Percentiles rank a stretch among this genome's conserved stretches.
Conservation (phyloP, 2,797 vertebrate genomes). For the Eupleurogrammus muticus region DNA sequence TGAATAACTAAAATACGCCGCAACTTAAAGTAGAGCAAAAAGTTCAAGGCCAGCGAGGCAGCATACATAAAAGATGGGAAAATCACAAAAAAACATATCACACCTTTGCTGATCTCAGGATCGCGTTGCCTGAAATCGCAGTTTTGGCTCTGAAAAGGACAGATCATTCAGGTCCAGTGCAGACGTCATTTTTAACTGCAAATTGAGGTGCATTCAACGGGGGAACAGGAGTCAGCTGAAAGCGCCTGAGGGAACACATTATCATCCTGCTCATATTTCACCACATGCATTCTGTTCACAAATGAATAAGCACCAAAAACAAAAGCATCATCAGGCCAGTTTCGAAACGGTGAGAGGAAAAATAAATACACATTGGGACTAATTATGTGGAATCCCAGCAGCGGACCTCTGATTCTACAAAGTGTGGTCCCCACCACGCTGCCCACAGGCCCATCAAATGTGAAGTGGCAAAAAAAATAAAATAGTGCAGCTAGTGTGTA, state of each 20-base stretch:
- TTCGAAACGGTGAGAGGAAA: slow-evolving; percentile 32
- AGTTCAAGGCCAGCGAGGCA: too few species aligned
- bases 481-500: too few species aligned
- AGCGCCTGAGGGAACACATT: slow-evolving; percentile 41
- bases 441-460: slow-evolving; percentile 25
- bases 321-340: slow-evolving; percentile 17
- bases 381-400: slow-evolving; percentile 54
- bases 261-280: slow-evolving; percentile 37
- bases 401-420: slow-evolving; percentile 35
- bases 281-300: slow-evolving; percentile 26
- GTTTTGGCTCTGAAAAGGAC: too few species aligned
- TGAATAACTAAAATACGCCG: too few species aligned
- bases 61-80: too few species aligned
- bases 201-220: neutral
- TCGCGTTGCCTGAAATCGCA: too few species aligned
- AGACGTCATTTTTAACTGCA: too few species aligned
- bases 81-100: too few species aligned
- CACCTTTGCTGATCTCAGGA: too few species aligned
- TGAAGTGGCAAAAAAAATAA: neutral
- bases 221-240: neutral
- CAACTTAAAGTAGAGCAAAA: too few species aligned
- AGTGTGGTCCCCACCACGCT: slow-evolving; percentile 16
- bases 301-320: slow-evolving; percentile 24
- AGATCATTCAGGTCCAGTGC: too few species aligned
- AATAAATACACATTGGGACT: slow-evolving; percentile 62